Evolutionary conservation across 2,888 invertebrate genomes (phyloP).

Genomic region (Fragum sueziense): DNA sequence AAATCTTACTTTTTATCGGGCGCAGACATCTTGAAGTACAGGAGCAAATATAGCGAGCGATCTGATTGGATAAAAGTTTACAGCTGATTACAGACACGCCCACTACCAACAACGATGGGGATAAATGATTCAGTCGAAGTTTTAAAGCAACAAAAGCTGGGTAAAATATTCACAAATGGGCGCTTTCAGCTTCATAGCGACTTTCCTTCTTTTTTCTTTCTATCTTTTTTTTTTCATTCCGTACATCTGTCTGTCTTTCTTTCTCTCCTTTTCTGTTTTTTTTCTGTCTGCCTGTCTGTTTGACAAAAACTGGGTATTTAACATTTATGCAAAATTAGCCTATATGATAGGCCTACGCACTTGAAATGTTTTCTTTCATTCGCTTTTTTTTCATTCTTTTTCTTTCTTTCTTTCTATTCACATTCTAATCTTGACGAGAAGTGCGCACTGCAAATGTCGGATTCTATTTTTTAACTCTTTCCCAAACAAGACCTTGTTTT

Average conservation of each 20-base stretch:
- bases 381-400: neutral
- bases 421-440: no score
- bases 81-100: slow-evolving; percentile 37
- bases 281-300: neutral
- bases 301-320: no score
- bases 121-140: slow-evolving; percentile 8
- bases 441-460: no score
- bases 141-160: slow-evolving; percentile 31
- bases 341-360: no score
- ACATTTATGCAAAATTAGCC: no score
- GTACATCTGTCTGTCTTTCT: neutral
- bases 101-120: neutral
- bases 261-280: neutral
- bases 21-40: slow-evolving; percentile 39
- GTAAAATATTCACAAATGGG: neutral
- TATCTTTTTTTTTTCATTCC: neutral
- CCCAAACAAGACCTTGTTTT: no score
- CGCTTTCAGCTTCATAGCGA: neutral
- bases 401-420: no score
- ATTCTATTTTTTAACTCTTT: neutral
- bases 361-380: no score
- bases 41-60: neutral
- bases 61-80: slow-evolving; percentile 23
- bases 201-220: neutral
- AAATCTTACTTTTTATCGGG: slow-evolving; percentile 41